Evolutionary conservation across 2,797 vertebrate genomes (phyloP).

Genomic region (Graptemys geographica): DNA sequence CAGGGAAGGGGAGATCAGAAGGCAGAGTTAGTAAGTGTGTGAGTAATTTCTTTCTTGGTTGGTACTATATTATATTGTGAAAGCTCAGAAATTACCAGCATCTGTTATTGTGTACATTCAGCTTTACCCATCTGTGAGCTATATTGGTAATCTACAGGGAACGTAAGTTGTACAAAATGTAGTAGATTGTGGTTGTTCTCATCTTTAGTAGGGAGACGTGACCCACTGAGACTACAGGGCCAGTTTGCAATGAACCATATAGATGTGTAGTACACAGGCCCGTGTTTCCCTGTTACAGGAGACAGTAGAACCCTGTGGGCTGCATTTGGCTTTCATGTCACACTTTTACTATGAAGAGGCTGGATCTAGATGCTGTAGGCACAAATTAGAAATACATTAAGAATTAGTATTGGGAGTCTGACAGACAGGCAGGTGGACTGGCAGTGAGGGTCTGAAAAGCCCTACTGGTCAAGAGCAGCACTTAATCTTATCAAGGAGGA

Average conservation of each 20-base stretch:
- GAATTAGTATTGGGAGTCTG: neutral
- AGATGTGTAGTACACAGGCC: accelerated
- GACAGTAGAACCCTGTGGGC: accelerated
- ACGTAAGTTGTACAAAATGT: slow-evolving; percentile 22
- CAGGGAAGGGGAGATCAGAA: slow-evolving; percentile 39
- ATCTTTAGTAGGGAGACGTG: neutral
- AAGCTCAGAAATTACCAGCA: neutral
- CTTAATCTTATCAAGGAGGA: neutral
- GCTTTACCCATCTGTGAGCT: slow-evolving; percentile 52
- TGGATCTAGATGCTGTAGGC: neutral
- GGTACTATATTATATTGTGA: slow-evolving; percentile 35
- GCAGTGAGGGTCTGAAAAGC: neutral
- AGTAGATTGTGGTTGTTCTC: neutral
- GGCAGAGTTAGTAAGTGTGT: slow-evolving; percentile 48
- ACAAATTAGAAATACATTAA: accelerated
- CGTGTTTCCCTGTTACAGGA: neutral
- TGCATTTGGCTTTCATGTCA: neutral
- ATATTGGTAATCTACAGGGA: slow-evolving; percentile 41
- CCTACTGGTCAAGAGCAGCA: neutral
- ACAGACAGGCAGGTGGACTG: neutral
- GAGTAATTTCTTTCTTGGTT: slow-evolving; percentile 42
- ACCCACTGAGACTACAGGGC: neutral
- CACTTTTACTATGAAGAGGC: neutral
- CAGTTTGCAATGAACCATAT: slow-evolving; percentile 17
- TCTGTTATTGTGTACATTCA: slow-evolving; percentile 53